These are phyloP conservation scores for Bradypodion pumilum DNA, from an alignment of 2,797 vertebrate species.

Conservation along the genomic window DNA sequence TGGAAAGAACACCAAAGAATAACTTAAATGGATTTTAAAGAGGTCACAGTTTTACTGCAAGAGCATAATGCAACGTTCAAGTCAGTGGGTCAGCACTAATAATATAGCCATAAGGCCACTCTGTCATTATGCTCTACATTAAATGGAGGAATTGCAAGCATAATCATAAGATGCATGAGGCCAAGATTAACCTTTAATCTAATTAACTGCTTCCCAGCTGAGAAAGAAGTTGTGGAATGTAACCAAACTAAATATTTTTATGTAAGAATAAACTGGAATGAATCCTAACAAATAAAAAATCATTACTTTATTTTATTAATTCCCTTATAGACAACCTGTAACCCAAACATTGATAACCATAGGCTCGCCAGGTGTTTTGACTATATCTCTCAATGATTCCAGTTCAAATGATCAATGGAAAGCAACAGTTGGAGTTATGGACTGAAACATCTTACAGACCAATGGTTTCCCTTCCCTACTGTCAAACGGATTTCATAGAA, in stretches of 20 bases:
- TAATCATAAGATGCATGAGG: neutral
- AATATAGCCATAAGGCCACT: neutral
- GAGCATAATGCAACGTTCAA: neutral
- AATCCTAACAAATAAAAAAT: neutral
- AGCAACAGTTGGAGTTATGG: neutral
- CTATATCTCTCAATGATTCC: neutral
- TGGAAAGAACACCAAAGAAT: neutral
- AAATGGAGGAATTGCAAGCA: neutral
- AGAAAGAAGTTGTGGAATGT: neutral
- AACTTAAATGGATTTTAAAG: conserved; percentile 5
- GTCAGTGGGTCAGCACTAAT: neutral
- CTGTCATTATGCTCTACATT: neutral
- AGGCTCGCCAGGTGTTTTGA: neutral
- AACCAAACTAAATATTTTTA: neutral
- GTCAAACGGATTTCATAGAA: neutral
- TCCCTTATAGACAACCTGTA: neutral
- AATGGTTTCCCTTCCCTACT: too few species aligned
- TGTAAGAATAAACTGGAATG: neutral
- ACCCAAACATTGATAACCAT: neutral
- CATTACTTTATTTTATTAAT: neutral
- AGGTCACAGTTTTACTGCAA: neutral
- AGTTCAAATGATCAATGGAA: neutral
- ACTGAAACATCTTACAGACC: neutral
- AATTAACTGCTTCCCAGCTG: neutral
- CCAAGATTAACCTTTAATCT: neutral